A percentile compares a stretch with the other conserved stretches of the same genome.
Conservation (phyloP, 2,888 invertebrate species). For the Cataglyphis cursor region DNA sequence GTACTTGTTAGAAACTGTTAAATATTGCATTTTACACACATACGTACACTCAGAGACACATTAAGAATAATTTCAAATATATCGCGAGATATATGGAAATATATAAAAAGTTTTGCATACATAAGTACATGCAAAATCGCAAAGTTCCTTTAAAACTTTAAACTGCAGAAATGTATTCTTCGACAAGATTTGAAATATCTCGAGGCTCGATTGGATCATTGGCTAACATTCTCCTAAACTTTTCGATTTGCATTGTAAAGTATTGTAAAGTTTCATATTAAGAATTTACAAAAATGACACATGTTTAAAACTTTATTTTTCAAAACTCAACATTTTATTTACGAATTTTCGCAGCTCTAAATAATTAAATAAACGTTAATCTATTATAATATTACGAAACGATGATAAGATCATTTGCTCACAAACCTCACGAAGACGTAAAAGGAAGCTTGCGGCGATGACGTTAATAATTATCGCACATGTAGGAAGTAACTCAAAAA, state of each 20-base stretch:
- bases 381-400: background rate
- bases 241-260: background rate
- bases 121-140: background rate
- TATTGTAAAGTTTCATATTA: background rate
- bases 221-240: background rate
- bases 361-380: background rate
- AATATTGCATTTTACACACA: background rate
- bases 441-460: constrained; percentile 33
- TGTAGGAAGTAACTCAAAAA: constrained; percentile 30
- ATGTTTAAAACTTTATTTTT: background rate
- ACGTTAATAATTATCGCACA: constrained; percentile 43
- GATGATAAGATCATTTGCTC: background rate
- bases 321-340: background rate
- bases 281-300: background rate
- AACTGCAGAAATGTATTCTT: background rate
- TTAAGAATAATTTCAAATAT: background rate
- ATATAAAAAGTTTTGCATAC: background rate
- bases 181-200: constrained; percentile 12
- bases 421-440: background rate
- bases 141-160: background rate
- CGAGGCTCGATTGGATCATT: background rate
- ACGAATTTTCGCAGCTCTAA: background rate
- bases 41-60: background rate
- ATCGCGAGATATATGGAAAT: background rate
- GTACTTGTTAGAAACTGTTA: background rate